Base-by-base conservation (phyloP, 2,797 vertebrate species). In the Lagorchestes hirsutus region DNA sequence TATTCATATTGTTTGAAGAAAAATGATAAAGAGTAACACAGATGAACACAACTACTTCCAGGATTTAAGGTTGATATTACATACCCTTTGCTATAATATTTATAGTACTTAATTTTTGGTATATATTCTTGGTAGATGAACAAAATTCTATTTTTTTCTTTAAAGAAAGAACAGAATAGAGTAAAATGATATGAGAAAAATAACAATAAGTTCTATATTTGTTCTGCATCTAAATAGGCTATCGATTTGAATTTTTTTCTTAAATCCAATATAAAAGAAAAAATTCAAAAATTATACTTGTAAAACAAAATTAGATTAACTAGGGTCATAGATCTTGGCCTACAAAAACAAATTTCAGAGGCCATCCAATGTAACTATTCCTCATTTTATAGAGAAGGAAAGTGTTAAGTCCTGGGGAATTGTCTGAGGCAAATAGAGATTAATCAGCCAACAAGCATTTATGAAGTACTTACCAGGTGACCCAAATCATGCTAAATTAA, bases 1-100 rank as follows among this genome's bases (percentile, higher is more conserved):
- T 98, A 98, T 98, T 98, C 98, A 98, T 98, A 98, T 98, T 97
- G 97, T 97, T 97, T 97, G 93, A 90, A 58, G 94, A 97, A 97
- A 96, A 95, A 87, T 50, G 27, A 28, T 50, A 46, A 87, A 87
- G 74, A 54, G 96, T 97, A 97, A 97, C 98, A 95, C 97, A 97
- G 95, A 96, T 93, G 97, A 97, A 98, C 97, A 94, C 98, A 97
- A 92, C 74, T 93, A 97, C 96, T 98, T 94, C 93, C 97, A 97
- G 97, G 98, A 95, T 97, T 97, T 92, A 96, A 96, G 46, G 56
- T 90, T 34, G 92, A 52, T 62, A 40, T 2, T 14, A 34, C n/a
- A 93, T 46, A 94, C 55, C 2, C 54, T 40, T 92, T 34, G 9
- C 40, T 50, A 67, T 54, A 97, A 96, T 95, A 92, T 82, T 74